A percentile compares a stretch with the other conserved stretches of the same genome.
phyloP scores from a whole-genome alignment of 2,113 vertebrate species.

The Aythya baeri region DNA sequence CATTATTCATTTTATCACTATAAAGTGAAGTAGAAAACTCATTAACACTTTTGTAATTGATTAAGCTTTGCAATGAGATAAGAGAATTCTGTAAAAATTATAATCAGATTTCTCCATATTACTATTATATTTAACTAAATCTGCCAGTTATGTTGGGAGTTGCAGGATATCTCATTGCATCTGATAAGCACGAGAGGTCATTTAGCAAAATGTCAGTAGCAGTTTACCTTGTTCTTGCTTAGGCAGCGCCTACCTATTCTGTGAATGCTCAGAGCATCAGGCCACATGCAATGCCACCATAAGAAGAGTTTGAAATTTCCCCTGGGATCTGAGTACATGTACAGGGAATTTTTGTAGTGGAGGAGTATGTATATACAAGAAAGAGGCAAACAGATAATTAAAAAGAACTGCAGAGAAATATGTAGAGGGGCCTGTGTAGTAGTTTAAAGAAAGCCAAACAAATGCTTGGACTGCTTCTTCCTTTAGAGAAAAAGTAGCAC shows the following conservation, averaged over 20 bases:
- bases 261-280: background rate
- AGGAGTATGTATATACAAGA: background rate
- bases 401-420: background rate
- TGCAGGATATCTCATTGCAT: background rate
- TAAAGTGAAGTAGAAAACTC: background rate
- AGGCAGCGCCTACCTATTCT: background rate
- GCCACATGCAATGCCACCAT: rapidly evolving
- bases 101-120: background rate
- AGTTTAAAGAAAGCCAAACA: background rate
- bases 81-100: background rate
- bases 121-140: background rate
- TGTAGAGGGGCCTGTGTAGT: background rate
- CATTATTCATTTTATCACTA: background rate
- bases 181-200: background rate
- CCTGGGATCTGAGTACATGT: background rate
- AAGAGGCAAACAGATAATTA: background rate
- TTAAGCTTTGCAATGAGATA: background rate
- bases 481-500: background rate
- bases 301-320: background rate
- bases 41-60: background rate
- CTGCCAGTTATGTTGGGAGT: background rate
- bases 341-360: background rate
- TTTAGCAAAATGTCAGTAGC: slow-evolving; percentile 3
- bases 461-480: background rate
- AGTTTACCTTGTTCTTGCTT: background rate